Conservation (phyloP, 2,888 invertebrate genomes). For the Lepeophtheirus nordmannii region DNA sequence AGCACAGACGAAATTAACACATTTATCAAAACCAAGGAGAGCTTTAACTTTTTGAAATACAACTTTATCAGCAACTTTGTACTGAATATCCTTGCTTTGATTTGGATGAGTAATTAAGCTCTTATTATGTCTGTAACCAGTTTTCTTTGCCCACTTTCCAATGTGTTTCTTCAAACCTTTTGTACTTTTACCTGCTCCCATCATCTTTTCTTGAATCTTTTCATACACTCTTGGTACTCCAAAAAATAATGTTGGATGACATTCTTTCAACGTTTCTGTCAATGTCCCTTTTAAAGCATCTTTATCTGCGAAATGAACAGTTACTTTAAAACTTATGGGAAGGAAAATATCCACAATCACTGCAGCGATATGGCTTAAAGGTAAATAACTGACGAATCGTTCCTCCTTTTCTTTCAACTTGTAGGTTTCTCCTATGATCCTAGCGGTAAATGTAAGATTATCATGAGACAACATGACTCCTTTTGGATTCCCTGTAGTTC, state of each 20-base stretch:
- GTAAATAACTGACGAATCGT: constrained; percentile 58
- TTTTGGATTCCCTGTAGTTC: constrained; percentile 74
- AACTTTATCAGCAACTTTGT: constrained; percentile 28
- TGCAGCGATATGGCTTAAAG: constrained; percentile 76
- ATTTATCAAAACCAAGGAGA: constrained; percentile 60
- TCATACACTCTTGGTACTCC: constrained; percentile 85
- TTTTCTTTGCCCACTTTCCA: constrained; percentile 52
- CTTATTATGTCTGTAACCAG: constrained; percentile 10
- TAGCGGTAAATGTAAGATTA: constrained; percentile 56
- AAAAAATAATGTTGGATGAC: constrained; percentile 66
- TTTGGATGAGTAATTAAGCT: not conserved
- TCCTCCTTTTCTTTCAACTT: constrained; percentile 1
- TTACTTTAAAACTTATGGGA: constrained; percentile 55
- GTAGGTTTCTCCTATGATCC: not conserved
- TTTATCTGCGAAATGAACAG: constrained; percentile 76
- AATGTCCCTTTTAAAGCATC: constrained; percentile 67
- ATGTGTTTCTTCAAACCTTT: constrained; percentile 56
- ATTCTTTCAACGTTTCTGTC: constrained; percentile 54
- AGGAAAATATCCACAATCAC: constrained; percentile 64
- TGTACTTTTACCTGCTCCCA: constrained; percentile 40
- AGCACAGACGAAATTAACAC: constrained; percentile 47
- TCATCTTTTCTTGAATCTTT: constrained; percentile 76
- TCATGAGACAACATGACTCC: constrained; percentile 87
- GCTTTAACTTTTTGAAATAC: constrained; percentile 44
- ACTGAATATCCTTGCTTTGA: not conserved